Percentiles rank a stretch among this genome's conserved stretches.
These are phyloP conservation scores for Ochotona princeps DNA, from an alignment of 2,113 vertebrate genomes.

Conservation along the genomic window DNA sequence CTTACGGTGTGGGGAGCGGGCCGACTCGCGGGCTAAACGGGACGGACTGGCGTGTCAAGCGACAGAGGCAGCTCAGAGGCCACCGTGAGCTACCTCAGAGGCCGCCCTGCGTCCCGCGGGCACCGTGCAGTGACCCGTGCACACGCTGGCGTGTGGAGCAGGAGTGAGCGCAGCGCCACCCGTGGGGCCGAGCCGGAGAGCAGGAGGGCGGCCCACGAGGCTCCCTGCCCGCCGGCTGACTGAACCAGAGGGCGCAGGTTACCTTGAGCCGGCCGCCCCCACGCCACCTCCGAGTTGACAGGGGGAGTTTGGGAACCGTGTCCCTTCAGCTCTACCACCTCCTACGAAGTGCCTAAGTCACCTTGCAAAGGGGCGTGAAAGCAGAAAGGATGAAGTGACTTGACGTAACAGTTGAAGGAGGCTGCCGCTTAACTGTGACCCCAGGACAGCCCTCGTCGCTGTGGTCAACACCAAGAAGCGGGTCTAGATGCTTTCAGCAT, in stretches of 20 bases:
- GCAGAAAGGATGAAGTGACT: constrained; percentile 45
- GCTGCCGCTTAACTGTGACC: neutral
- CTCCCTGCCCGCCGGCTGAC: too few species aligned
- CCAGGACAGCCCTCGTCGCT: neutral
- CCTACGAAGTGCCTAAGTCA: neutral
- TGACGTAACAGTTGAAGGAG: constrained; percentile 50
- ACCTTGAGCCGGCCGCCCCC: neutral
- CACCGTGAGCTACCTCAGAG: neutral
- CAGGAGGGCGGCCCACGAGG: neutral
- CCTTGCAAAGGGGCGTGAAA: neutral
- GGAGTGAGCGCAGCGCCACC: constrained; percentile 45
- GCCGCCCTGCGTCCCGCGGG: neutral
- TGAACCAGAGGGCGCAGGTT: too few species aligned
- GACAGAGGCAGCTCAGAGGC: neutral
- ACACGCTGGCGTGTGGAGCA: neutral
- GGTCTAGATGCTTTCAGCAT: neutral
- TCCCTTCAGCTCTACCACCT: neutral
- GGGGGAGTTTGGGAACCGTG: neutral
- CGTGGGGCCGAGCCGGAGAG: neutral
- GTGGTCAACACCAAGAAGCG: neutral
- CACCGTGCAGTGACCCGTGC: rapidly evolving
- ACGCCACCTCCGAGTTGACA: neutral
- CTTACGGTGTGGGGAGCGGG: too few species aligned
- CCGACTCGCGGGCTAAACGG: rapidly evolving
- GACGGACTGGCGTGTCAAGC: too few species aligned